phyloP scores from a whole-genome alignment of 2,888 invertebrate genomes.

The Notocelia uddmanniana region DNA sequence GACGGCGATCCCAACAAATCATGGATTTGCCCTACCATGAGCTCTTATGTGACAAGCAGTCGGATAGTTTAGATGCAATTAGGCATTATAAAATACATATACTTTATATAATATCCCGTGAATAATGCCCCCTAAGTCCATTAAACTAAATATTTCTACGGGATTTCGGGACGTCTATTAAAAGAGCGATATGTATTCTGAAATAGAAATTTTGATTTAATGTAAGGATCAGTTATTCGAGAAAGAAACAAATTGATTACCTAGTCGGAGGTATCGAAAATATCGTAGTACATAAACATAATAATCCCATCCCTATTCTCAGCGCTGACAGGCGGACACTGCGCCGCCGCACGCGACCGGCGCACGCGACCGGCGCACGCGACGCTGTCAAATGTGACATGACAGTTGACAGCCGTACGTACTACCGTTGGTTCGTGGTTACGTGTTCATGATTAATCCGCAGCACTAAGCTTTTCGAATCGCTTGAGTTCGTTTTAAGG shows the following conservation, averaged over 20 bases:
- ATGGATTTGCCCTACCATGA: too few species aligned
- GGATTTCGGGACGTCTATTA: too few species aligned
- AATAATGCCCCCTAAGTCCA: too few species aligned
- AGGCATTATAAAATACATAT: too few species aligned
- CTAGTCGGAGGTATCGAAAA: neutral
- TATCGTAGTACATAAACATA: neutral
- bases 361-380: constrained; percentile 2
- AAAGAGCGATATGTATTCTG: too few species aligned
- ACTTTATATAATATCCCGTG: too few species aligned
- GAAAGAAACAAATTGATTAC: neutral
- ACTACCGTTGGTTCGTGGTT: neutral
- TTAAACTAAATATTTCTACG: too few species aligned
- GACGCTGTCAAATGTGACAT: neutral
- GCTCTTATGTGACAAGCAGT: too few species aligned
- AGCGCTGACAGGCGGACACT: neutral
- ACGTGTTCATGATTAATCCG: neutral
- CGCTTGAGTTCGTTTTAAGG: neutral
- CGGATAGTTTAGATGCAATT: too few species aligned
- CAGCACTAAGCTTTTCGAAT: neutral
- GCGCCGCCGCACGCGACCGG: neutral
- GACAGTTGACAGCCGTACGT: neutral
- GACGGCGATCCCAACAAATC: too few species aligned
- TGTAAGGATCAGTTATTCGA: neutral
- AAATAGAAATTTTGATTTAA: too few species aligned
- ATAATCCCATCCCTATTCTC: neutral